phyloP scores from a whole-genome alignment of 2,888 invertebrate genomes.

The Exocentrus adspersus region DNA sequence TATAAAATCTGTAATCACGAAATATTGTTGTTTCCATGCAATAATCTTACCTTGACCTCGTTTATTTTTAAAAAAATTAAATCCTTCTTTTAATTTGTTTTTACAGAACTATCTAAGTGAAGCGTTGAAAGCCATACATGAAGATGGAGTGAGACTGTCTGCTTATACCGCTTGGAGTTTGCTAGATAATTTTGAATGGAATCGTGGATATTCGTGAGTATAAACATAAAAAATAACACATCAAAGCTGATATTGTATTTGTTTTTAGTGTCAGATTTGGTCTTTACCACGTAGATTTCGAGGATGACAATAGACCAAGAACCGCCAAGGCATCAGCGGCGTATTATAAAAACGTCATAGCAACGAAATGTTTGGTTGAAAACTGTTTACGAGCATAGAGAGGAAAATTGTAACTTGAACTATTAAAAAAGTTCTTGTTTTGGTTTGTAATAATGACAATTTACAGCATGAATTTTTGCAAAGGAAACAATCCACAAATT shows the following conservation, averaged over 20 bases:
- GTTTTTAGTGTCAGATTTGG: conserved; percentile 77
- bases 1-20: too few relatives aligned
- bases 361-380: conserved; percentile 44
- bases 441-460: too few relatives aligned
- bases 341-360: conserved; percentile 67
- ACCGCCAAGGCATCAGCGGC: conserved; percentile 71
- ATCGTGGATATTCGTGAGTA: conserved; percentile 47
- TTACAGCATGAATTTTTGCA: too few relatives aligned
- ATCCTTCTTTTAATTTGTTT: background rate
- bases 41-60: too few relatives aligned
- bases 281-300: conserved; percentile 73
- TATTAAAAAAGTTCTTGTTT: too few relatives aligned
- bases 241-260: too few relatives aligned
- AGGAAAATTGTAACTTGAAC: too few relatives aligned
- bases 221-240: too few relatives aligned
- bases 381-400: too few relatives aligned
- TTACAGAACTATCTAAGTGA: conserved; percentile 61
- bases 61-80: too few relatives aligned
- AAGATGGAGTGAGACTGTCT: conserved; percentile 56
- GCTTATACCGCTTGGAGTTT: conserved; percentile 61
- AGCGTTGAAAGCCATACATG: conserved; percentile 53
- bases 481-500: too few relatives aligned
- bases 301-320: conserved; percentile 67
- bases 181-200: conserved; percentile 65
- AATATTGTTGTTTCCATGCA: too few relatives aligned